Percentiles rank a stretch among this genome's conserved stretches.
These are phyloP conservation scores for Lathamus discolor DNA, from an alignment of 2,113 vertebrate genomes.

Conservation along the genomic window DNA sequence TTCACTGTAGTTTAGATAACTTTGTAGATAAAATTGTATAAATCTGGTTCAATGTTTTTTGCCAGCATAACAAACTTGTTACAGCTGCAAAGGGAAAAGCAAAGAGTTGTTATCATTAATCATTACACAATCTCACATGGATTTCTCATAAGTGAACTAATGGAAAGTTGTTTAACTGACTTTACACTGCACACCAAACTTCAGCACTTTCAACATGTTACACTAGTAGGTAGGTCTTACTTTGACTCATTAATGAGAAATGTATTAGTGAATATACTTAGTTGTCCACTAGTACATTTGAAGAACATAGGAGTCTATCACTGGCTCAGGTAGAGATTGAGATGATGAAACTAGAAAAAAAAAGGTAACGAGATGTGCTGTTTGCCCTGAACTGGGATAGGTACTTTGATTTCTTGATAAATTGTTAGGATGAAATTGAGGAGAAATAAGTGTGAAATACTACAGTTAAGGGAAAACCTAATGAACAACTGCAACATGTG, in stretches of 20 bases:
- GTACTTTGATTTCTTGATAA: not conserved
- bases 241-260: not conserved
- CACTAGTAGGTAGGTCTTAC: not conserved
- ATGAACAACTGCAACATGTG: not conserved
- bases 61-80: not conserved
- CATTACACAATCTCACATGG: not conserved
- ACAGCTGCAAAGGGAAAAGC: not conserved
- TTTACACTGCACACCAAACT: not conserved
- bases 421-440: not conserved
- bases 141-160: not conserved
- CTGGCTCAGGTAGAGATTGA: not conserved
- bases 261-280: not conserved
- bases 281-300: not conserved
- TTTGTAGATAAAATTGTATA: not conserved
- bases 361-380: not conserved
- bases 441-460: not conserved
- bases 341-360: not conserved
- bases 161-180: not conserved
- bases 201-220: not conserved
- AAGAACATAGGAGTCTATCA: not conserved
- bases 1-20: not conserved
- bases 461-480: not conserved
- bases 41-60: not conserved
- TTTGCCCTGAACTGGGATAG: not conserved
- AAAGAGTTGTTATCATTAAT: not conserved